These are phyloP conservation scores for Cryptus armator DNA, from an alignment of 2,888 invertebrate genomes.

Conservation along the genomic window DNA sequence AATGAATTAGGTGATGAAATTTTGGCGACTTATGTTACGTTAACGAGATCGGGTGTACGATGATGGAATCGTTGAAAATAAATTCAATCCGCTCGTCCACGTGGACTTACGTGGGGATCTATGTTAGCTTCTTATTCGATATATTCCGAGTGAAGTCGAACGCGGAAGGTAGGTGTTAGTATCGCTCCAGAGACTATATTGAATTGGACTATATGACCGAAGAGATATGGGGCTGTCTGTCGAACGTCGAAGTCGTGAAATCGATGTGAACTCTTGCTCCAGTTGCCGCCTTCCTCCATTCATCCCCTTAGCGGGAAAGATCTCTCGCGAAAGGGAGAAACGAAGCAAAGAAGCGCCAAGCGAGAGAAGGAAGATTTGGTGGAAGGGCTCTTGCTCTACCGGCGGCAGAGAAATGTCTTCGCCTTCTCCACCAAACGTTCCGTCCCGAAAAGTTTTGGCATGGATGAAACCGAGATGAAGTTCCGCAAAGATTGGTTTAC, in stretches of 20 bases:
- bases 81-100: neutral
- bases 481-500: conserved; percentile 76
- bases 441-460: conserved; percentile 71
- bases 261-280: conserved; percentile 70
- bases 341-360: neutral
- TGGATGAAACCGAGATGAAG: conserved; percentile 74
- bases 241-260: conserved; percentile 60
- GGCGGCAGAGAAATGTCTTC: conserved; percentile 1
- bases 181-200: neutral
- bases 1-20: neutral
- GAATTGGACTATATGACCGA: neutral
- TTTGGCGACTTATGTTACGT: neutral
- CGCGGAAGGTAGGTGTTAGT: neutral
- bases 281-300: conserved; percentile 64
- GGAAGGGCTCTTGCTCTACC: neutral
- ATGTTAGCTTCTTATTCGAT: neutral
- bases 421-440: conserved; percentile 23
- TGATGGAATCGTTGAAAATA: neutral
- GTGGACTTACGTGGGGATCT: neutral
- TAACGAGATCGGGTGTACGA: neutral
- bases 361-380: conserved; percentile 14
- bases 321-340: conserved; percentile 13
- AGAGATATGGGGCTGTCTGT: conserved; percentile 16
- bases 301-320: conserved; percentile 57
- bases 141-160: neutral